phyloP scores from a whole-genome alignment of 2,888 invertebrate genomes.

The Lathronympha strigana region DNA sequence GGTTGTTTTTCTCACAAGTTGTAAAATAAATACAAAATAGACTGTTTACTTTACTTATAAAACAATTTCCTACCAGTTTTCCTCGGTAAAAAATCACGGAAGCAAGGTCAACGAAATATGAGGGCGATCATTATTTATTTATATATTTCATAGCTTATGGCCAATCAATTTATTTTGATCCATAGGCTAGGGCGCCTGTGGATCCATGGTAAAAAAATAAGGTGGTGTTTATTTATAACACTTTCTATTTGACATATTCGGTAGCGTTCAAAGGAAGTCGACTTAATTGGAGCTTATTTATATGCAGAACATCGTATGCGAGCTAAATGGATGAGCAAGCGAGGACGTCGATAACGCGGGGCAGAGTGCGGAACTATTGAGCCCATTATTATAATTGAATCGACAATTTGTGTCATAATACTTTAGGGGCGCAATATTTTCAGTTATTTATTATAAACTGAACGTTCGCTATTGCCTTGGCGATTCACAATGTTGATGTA shows the following conservation, averaged over 20 bases:
- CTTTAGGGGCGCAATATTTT: slow-evolving; percentile 37
- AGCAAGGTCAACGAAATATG: no score
- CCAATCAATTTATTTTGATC: no score
- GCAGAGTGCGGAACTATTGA: slow-evolving; percentile 38
- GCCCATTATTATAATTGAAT: slow-evolving; percentile 41
- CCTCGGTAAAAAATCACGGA: no score
- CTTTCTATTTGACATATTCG: slow-evolving; percentile 9
- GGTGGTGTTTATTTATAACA: slow-evolving; percentile 9
- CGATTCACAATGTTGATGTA: background rate
- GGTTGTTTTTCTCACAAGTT: no score
- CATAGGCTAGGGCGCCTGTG: no score
- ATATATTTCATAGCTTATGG: no score
- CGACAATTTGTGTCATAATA: slow-evolving; percentile 41
- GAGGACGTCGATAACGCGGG: slow-evolving; percentile 19
- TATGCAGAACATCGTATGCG: slow-evolving; percentile 33
- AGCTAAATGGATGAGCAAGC: slow-evolving; percentile 35
- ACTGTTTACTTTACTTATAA: no score
- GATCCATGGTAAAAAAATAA: no score
- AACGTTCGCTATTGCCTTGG: background rate
- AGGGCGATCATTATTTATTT: no score
- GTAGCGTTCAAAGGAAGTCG: slow-evolving; percentile 15
- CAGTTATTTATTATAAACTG: slow-evolving; percentile 32
- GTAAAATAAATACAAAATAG: no score
- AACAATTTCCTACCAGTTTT: no score
- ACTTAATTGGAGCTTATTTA: slow-evolving; percentile 34